Percentiles rank a stretch among this genome's conserved stretches.
phyloP scores from a whole-genome alignment of 2,888 invertebrate genomes.

The Lasioglossum oenotherae region DNA sequence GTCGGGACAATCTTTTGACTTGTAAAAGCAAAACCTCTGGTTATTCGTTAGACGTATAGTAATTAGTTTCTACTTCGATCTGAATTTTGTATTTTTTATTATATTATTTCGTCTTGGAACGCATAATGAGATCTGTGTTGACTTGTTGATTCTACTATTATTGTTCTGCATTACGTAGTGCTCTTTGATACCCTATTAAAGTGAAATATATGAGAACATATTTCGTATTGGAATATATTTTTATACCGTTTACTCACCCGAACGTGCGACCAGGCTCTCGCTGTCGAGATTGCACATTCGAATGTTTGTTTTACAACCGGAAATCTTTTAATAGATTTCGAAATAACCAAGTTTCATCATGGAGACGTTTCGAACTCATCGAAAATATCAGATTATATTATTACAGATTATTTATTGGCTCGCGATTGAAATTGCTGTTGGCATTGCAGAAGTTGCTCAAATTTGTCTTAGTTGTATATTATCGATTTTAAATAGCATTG shows the following conservation, averaged over 20 bases:
- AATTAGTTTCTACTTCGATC: constrained; percentile 50
- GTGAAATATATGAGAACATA: constrained; percentile 66
- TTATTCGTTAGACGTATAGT: constrained; percentile 39
- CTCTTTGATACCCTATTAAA: constrained; percentile 61
- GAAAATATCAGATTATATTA: neutral
- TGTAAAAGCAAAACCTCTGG: constrained; percentile 53
- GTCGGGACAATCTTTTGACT: constrained; percentile 56
- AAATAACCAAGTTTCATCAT: neutral
- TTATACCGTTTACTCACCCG: neutral
- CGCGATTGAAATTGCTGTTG: neutral
- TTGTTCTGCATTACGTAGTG: constrained; percentile 65
- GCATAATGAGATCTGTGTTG: constrained; percentile 42
- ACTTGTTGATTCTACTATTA: constrained; percentile 68
- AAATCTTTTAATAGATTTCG: neutral
- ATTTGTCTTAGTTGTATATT: neutral
- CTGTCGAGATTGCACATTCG: neutral
- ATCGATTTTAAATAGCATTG: neutral
- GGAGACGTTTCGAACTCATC: neutral
- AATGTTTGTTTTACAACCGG: neutral
- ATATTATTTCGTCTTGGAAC: constrained; percentile 39
- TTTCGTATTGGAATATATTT: constrained; percentile 56
- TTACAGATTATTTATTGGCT: neutral
- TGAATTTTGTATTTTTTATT: constrained; percentile 37
- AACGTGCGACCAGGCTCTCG: neutral
- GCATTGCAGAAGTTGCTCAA: neutral